phyloP scores from a whole-genome alignment of 2,797 vertebrate species.

The Crypturellus tataupa region DNA sequence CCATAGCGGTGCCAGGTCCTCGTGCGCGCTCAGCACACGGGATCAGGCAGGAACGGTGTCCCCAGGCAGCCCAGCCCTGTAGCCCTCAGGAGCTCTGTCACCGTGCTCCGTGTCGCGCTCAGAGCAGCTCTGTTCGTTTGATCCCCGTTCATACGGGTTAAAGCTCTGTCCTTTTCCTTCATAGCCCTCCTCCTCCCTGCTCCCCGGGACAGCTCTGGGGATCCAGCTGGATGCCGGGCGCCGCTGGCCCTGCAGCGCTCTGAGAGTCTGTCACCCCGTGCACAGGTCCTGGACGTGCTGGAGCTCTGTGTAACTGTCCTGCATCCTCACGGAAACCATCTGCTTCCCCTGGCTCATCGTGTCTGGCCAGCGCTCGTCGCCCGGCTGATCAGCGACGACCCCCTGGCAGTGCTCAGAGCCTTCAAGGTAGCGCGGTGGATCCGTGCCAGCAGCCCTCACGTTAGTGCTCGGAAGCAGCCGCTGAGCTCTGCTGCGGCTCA shows the following conservation, averaged over 20 bases:
- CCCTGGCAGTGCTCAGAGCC: conserved; percentile 89
- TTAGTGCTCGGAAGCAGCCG: not conserved
- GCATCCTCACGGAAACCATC: conserved; percentile 84
- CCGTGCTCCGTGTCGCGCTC: not conserved
- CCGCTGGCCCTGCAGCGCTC: not conserved
- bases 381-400: conserved; percentile 89
- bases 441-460: conserved; percentile 25
- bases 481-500: not conserved
- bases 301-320: conserved; percentile 87
- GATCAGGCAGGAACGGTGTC: not conserved
- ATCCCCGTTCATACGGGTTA: not conserved
- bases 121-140: not conserved
- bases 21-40: not conserved
- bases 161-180: not conserved
- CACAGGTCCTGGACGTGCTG: conserved; percentile 90
- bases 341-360: conserved; percentile 92
- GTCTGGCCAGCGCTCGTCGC: conserved; percentile 91
- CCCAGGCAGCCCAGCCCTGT: not conserved
- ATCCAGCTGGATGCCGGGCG: not conserved
- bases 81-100: not conserved
- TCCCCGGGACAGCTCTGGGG: not conserved
- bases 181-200: not conserved
- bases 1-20: not conserved
- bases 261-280: not conserved
- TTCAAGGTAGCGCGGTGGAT: conserved; percentile 84